Conservation (phyloP, 2,113 vertebrate species). For the Merops nubicus region DNA sequence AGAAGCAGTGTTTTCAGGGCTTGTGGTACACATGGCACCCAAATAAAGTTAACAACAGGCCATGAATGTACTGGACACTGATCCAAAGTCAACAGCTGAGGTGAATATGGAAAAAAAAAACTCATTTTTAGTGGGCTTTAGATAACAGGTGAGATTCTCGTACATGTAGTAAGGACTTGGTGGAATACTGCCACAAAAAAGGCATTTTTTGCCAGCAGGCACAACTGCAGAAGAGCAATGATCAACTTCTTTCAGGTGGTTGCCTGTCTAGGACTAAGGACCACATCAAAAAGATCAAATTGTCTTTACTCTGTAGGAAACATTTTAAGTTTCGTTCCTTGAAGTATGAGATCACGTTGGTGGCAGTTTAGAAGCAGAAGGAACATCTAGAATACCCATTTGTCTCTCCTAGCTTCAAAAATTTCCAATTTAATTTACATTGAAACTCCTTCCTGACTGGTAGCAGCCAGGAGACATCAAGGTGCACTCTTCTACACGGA, state of each 20-base stretch:
- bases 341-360: background rate
- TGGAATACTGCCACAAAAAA: background rate
- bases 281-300: conserved; percentile 35
- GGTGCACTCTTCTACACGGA: background rate
- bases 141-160: background rate
- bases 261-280: background rate
- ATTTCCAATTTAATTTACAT: background rate
- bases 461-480: background rate
- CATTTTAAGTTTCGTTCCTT: background rate
- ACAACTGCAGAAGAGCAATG: background rate
- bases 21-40: background rate
- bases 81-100: background rate
- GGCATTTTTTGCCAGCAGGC: background rate
- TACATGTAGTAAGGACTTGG: background rate
- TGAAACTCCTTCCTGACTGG: background rate
- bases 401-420: background rate
- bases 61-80: background rate
- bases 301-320: background rate
- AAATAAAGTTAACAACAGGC: background rate
- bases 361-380: background rate
- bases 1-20: background rate
- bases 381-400: background rate
- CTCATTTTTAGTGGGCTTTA: background rate
- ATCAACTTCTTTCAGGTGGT: background rate
- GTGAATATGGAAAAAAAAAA: background rate